phyloP scores from a whole-genome alignment of 2,888 invertebrate genomes.

The Drosophila anomelani region DNA sequence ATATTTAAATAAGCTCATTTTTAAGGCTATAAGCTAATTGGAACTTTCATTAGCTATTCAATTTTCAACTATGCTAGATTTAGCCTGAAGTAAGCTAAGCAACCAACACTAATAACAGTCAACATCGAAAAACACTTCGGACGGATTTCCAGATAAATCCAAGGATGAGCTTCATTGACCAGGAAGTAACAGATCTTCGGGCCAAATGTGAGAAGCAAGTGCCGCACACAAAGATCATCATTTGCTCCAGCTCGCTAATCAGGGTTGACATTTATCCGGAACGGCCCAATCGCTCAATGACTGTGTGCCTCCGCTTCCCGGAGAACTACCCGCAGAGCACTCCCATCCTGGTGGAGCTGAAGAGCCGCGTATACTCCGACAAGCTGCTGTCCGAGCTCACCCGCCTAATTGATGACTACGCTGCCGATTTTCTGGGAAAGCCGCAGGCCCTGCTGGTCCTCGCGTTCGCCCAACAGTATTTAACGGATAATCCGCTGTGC shows the following conservation, averaged over 20 bases:
- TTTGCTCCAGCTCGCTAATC: slow-evolving; percentile 88
- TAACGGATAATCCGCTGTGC: slow-evolving; percentile 89
- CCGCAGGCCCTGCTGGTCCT: slow-evolving; percentile 87
- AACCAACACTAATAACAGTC: too few relatives aligned
- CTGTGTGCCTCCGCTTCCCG: slow-evolving; percentile 89
- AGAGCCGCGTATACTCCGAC: slow-evolving; percentile 88
- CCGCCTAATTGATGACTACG: slow-evolving; percentile 87
- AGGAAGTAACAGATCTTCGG: slow-evolving; percentile 88
- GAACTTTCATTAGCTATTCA: too few relatives aligned
- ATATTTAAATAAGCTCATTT: too few relatives aligned
- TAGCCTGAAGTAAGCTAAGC: too few relatives aligned
- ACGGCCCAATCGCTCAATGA: slow-evolving; percentile 86
- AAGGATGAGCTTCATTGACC: slow-evolving; percentile 87
- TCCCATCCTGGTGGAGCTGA: slow-evolving; percentile 88
- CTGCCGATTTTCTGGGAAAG: slow-evolving; percentile 86
- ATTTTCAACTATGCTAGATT: too few relatives aligned
- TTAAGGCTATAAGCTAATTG: too few relatives aligned
- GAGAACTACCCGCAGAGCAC: slow-evolving; percentile 86
- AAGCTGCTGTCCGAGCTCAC: slow-evolving; percentile 87
- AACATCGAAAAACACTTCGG: not conserved
- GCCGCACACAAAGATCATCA: slow-evolving; percentile 87
- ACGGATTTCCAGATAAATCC: slow-evolving; percentile 2
- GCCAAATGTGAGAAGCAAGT: slow-evolving; percentile 88
- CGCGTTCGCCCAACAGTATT: slow-evolving; percentile 87
- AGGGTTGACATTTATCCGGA: slow-evolving; percentile 88